phyloP scores from a whole-genome alignment of 2,113 vertebrate species.

The Albula glossodonta region DNA sequence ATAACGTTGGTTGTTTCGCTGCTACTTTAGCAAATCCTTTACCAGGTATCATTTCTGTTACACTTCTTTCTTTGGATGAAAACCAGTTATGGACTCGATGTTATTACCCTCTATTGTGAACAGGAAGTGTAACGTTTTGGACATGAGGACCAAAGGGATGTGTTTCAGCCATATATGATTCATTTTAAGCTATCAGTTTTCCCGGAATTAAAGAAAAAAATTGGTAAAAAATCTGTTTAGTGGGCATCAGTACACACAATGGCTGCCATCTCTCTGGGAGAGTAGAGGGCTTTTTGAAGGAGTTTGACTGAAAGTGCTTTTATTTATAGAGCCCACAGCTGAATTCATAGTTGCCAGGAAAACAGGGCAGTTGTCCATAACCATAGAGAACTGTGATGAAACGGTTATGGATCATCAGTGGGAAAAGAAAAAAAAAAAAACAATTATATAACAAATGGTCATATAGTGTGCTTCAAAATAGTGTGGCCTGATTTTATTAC shows the following conservation, averaged over 20 bases:
- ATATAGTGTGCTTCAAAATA: neutral
- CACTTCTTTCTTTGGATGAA: no score
- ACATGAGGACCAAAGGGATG: neutral
- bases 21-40: no score
- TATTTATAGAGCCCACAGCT: neutral
- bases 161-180: neutral
- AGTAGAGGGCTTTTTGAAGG: neutral
- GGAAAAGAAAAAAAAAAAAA: neutral
- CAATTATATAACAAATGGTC: neutral
- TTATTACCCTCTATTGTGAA: no score
- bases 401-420: neutral
- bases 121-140: neutral
- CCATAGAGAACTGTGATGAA: neutral
- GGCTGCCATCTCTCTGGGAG: neutral
- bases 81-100: no score
- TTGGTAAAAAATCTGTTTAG: neutral
- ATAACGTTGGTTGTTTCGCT: no score
- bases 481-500: neutral
- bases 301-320: neutral
- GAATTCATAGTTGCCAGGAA: neutral
- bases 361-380: neutral
- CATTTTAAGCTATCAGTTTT: no score
- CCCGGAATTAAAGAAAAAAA: no score
- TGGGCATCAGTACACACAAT: neutral
- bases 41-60: no score